Evolutionary conservation across 2,797 vertebrate species (phyloP), one percentile per base, ranked within the genome.

Genomic region (Hypotaenidia philippensis): DNA sequence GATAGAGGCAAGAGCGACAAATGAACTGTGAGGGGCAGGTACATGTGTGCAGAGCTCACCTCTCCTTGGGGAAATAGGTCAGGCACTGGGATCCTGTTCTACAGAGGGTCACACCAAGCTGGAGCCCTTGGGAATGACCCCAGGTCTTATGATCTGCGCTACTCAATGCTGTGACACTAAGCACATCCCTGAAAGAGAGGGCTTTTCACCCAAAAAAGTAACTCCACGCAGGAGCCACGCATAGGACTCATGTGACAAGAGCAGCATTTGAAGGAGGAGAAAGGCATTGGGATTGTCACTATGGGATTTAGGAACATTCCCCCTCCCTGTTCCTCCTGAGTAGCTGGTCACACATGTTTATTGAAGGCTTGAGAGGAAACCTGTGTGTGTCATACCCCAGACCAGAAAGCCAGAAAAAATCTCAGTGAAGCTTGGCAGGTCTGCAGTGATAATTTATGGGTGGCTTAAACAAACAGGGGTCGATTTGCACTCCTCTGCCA

Each of bases 351-450:
- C 85, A 45, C 90, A 87, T 94, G 74, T 94, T 94, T 91, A 87
- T 94, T 77, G 74, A 97, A 74, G 93, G 92, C 83, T 95, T 13
- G 63, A 52, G 79, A 95, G 94, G 89, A 94, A 96, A 94, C 85
- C 83, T 57, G 63, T 89, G 89, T 94, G 70, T 82, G 38, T 69
- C 88, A 93, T 70, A 88, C 8, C 74, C 74, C 64, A 23, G 63
- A 50, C 50, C 95, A 94, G 79, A 94, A 95, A 95, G 88, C 93
- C 93, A 92, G 89, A 91, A 96, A 93, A 93, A 80, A 83, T 84
- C 79, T 91, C 31, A 4, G 34, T 5, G 65, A 93, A 96, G 94
- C 61, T 94, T 82, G 89, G 89, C 76, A 93, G 89, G 13, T 94
- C 86, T 94, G 91, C 87, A 94, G 66, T 7, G 0, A 34, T 94